Base-by-base conservation (phyloP, 2,888 invertebrate genomes). In the Leuctra nigra region DNA sequence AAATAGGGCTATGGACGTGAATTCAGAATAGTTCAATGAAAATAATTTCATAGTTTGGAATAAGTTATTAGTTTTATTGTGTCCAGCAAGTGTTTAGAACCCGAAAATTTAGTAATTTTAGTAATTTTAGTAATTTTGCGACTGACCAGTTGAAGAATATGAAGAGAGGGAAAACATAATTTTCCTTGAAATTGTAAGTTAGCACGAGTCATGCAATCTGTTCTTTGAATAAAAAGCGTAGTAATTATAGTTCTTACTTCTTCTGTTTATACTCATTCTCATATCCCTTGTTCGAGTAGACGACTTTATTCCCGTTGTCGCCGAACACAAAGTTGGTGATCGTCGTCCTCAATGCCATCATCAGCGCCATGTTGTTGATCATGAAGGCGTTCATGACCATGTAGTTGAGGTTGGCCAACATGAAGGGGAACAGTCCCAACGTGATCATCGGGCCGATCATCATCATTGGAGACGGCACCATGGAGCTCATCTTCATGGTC, bases 311-410 rank as follows among this genome's bases (percentile, higher is more conserved):
- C 1, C 64, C 64, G 13, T 60, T 57, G 2, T 65, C 65, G 1
- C 66, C 67, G 60, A 68, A 68, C 29, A 67, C 65, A 58, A 66
- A 58, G 61, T 66, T 65, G 22, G 65, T 61, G 47, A 68, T 48
- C 23, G 65, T 65, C 62, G 66, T 63, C 44, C 63, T 62, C 18
- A 67, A 60, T 18, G 67, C 66, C 13, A 64, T 63, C 29, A 61
- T 61, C 48, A 68, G 61, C n/a, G 67, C 67, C 66, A 67, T 64
- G 59, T 66, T 64, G 63, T 66, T 67, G 46, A 67, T 60, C 63
- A 62, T 66, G 35, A 66, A 54, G 14, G 66, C 67, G 25, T 65
- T 63, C 64, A 66, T 64, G 39, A 67, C 64, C 54, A 67, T 57
- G 65, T 66, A 64, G 59, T 67, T 66, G 47, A 68, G 62, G 50